A percentile compares a stretch with the other conserved stretches of the same genome.
phyloP scores from a whole-genome alignment of 2,888 invertebrate species.

The Melieria crassipennis region DNA sequence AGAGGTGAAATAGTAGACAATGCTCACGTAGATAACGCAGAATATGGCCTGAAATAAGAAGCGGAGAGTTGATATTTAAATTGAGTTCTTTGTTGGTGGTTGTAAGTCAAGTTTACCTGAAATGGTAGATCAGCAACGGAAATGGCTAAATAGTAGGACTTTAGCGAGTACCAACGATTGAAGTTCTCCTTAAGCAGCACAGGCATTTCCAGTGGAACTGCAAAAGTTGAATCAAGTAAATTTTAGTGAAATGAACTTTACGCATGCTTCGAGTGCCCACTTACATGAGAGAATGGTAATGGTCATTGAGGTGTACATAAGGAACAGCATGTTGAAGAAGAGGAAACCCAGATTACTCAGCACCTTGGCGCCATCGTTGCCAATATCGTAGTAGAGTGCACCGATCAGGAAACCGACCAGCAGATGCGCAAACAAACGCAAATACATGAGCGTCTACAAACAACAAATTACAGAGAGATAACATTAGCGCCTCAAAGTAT shows the following conservation, averaged over 20 bases:
- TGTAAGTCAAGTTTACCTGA: slow-evolving; percentile 74
- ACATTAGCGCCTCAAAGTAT: slow-evolving; percentile 24
- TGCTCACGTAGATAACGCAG: slow-evolving; percentile 89
- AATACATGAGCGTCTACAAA: slow-evolving; percentile 91
- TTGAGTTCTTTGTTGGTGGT: no score
- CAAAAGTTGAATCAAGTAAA: background rate
- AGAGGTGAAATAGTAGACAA: slow-evolving; percentile 94
- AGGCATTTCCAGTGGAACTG: slow-evolving; percentile 95
- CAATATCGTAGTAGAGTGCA: slow-evolving; percentile 93
- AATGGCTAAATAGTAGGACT: slow-evolving; percentile 94
- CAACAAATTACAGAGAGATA: slow-evolving; percentile 41
- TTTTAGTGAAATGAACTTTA: background rate
- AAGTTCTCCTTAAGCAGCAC: slow-evolving; percentile 94
- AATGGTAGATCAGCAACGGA: slow-evolving; percentile 98
- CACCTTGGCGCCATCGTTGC: slow-evolving; percentile 95
- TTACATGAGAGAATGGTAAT: slow-evolving; percentile 97
- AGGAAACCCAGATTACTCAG: slow-evolving; percentile 95
- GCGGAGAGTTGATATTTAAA: background rate
- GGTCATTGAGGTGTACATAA: slow-evolving; percentile 99
- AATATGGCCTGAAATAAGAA: slow-evolving; percentile 82
- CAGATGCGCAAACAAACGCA: slow-evolving; percentile 92
- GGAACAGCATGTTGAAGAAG: slow-evolving; percentile 98
- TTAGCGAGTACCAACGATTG: slow-evolving; percentile 96
- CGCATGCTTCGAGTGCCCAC: slow-evolving; percentile 52
- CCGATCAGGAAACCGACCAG: slow-evolving; percentile 94